Percentiles rank a stretch among this genome's conserved stretches.
phyloP scores from a whole-genome alignment of 2,797 vertebrate genomes.

The Cryptoprocta ferox region DNA sequence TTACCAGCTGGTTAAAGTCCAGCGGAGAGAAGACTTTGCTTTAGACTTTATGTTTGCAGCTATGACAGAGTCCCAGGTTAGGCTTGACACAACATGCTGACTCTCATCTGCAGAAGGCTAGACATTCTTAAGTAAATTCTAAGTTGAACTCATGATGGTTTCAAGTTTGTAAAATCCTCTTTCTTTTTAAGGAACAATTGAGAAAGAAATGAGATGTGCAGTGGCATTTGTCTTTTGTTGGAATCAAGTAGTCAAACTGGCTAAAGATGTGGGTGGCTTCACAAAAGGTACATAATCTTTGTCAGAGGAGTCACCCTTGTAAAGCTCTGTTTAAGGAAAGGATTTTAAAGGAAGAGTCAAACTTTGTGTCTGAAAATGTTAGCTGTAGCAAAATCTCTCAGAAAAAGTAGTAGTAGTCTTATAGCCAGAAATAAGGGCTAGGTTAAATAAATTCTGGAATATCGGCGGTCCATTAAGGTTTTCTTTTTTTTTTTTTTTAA shows the following conservation, averaged over 20 bases:
- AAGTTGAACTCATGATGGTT: background rate
- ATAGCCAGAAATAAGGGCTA: background rate
- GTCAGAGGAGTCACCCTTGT: background rate
- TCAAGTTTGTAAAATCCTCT: background rate
- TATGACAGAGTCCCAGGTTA: background rate
- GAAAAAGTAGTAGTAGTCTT: conserved; percentile 5
- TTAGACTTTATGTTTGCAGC: background rate
- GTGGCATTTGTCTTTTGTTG: background rate
- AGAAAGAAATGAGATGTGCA: conserved; percentile 6
- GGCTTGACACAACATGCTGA: background rate
- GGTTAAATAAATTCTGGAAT: background rate
- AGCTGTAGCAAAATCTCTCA: background rate
- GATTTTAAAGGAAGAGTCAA: background rate
- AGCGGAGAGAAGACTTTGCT: background rate
- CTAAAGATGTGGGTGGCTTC: background rate
- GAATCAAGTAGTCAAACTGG: background rate
- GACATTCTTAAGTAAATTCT: background rate
- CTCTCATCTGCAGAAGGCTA: background rate
- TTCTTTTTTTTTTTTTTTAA: background rate
- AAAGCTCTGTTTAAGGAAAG: background rate
- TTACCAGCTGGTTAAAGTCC: background rate
- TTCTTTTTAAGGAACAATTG: conserved; percentile 34
- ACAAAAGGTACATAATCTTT: background rate
- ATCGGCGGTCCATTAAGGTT: background rate
- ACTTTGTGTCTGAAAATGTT: background rate